Evolutionary conservation across 2,113 vertebrate species (phyloP).

Genomic region (Pomatorhinus ruficollis): DNA sequence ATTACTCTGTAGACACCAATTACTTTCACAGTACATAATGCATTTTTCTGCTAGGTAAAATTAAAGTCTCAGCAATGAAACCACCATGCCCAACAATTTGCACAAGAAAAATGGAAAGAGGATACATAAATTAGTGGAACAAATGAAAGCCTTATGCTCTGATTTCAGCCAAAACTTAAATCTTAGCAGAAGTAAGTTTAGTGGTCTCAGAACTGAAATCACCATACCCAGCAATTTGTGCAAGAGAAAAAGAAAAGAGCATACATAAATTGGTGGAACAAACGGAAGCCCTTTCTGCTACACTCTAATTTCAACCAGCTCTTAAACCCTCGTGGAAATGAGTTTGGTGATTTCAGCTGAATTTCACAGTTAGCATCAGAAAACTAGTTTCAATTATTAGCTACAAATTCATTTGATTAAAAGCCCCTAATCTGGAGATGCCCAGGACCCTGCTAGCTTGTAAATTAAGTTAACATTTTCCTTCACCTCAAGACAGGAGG

Average conservation of each 20-base stretch:
- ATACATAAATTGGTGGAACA: constrained; percentile 25
- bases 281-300: constrained; percentile 5
- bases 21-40: constrained; percentile 56
- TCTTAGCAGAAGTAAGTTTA: constrained; percentile 3
- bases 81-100: constrained; percentile 38
- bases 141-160: constrained; percentile 1
- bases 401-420: constrained; percentile 60
- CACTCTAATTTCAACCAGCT: constrained; percentile 17
- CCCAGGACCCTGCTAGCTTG: neutral
- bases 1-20: constrained; percentile 53
- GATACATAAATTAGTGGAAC: constrained; percentile 34
- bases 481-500: constrained; percentile 54
- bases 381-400: constrained; percentile 59
- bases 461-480: constrained; percentile 64
- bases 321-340: constrained; percentile 38
- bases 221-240: neutral
- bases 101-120: constrained; percentile 21
- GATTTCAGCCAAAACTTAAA: constrained; percentile 32
- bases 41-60: constrained; percentile 65
- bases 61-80: constrained; percentile 65
- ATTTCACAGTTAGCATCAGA: constrained; percentile 44
- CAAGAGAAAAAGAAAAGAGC: constrained; percentile 8
- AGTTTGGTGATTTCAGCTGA: constrained; percentile 47
- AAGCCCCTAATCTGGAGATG: constrained; percentile 51
- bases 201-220: constrained; percentile 6